These are phyloP conservation scores for Danio albolineatus DNA, from an alignment of 2,797 vertebrate species.

Conservation along the genomic window DNA sequence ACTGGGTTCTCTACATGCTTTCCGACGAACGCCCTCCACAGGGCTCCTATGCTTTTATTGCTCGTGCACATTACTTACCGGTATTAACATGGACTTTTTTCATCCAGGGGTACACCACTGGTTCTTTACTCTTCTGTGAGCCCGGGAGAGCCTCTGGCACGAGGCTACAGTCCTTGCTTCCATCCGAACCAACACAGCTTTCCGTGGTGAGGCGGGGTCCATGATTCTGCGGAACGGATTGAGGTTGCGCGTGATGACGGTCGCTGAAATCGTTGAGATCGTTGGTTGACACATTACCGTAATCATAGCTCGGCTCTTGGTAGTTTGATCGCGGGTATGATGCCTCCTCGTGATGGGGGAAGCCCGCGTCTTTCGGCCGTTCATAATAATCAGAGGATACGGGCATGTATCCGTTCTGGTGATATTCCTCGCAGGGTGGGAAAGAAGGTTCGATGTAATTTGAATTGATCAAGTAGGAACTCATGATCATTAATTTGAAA, in stretches of 20 bases:
- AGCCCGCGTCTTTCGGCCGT: constrained; percentile 87
- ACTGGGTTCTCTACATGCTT: constrained; percentile 83
- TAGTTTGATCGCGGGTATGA: constrained; percentile 88
- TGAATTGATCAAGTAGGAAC: constrained; percentile 99
- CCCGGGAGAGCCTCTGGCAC: constrained; percentile 78
- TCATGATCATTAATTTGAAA: constrained; percentile 99
- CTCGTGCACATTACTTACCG: constrained; percentile 86
- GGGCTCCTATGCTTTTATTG: constrained; percentile 66
- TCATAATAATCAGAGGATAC: constrained; percentile 87
- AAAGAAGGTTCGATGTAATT: constrained; percentile 99
- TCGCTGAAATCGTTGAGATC: constrained; percentile 81
- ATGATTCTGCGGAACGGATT: constrained; percentile 80
- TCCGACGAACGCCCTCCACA: constrained; percentile 69
- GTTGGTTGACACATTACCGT: constrained; percentile 79
- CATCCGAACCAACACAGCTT: constrained; percentile 74
- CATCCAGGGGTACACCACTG: constrained; percentile 99
- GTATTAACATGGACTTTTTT: constrained; percentile 97
- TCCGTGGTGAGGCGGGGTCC: constrained; percentile 81
- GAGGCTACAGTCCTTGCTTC: constrained; percentile 84
- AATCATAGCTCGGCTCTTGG: constrained; percentile 85
- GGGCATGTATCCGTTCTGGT: constrained; percentile 90
- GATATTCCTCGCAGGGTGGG: constrained; percentile 97
- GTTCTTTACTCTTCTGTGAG: constrained; percentile 87
- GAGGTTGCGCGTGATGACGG: constrained; percentile 79
- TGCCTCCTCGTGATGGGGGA: constrained; percentile 86